phyloP scores from a whole-genome alignment of 1,140 invertebrate species.

The Euglossa dilemma region DNA sequence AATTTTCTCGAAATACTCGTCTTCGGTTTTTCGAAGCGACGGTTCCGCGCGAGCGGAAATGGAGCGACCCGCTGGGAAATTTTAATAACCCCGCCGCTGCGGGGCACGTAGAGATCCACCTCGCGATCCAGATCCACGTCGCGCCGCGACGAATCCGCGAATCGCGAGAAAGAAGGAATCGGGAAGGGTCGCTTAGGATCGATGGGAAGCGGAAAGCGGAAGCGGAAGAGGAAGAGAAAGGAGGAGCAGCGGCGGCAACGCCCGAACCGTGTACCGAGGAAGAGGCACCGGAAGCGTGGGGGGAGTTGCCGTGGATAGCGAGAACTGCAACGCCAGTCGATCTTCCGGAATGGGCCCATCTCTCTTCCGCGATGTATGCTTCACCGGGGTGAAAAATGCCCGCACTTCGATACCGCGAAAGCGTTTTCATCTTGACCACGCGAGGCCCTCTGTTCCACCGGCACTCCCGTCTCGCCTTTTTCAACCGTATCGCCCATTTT shows the following conservation, averaged over 20 bases:
- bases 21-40: slow-evolving; percentile 2
- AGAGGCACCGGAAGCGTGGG: neutral
- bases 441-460: neutral
- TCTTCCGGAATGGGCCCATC: slow-evolving; percentile 70
- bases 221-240: neutral
- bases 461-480: neutral
- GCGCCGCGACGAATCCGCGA: no score
- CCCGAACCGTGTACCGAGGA: neutral
- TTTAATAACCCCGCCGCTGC: slow-evolving; percentile 10
- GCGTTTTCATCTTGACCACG: slow-evolving; percentile 21
- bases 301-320: neutral
- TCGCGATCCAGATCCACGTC: no score
- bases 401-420: slow-evolving; percentile 44
- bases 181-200: neutral
- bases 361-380: slow-evolving; percentile 68
- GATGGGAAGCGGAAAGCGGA: neutral
- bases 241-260: neutral
- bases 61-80: neutral
- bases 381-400: slow-evolving; percentile 59
- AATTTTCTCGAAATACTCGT: slow-evolving; percentile 21
- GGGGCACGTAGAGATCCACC: no score
- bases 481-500: no score
- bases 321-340: slow-evolving; percentile 60
- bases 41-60: neutral
- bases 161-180: no score